Conservation (phyloP, 2,797 vertebrate species). For the Pogoniulus pusillus region DNA sequence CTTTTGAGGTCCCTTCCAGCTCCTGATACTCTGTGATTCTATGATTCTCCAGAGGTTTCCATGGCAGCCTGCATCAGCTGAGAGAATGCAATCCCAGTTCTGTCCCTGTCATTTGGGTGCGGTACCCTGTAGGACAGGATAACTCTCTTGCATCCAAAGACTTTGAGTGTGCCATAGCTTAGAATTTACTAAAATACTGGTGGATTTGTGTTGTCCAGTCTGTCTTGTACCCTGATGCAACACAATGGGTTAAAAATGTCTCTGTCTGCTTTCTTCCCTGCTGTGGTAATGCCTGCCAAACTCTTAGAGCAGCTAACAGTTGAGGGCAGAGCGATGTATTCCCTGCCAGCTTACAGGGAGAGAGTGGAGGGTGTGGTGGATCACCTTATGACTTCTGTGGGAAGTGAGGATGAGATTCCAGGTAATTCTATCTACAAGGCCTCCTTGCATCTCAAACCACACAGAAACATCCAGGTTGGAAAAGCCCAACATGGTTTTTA, state of each 20-base stretch:
- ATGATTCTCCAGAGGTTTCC: background rate
- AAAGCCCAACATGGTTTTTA: too few species aligned
- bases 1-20: too few species aligned
- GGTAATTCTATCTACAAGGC: background rate
- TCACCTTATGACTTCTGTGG: background rate
- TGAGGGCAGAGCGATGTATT: background rate
- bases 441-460: background rate
- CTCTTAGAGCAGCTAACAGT: background rate
- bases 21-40: too few species aligned
- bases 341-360: background rate
- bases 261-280: background rate
- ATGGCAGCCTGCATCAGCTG: background rate
- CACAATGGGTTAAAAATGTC: background rate
- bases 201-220: background rate
- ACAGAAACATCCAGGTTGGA: too few species aligned
- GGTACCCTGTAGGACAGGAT: rapidly evolving
- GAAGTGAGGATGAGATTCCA: background rate
- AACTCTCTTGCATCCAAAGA: background rate
- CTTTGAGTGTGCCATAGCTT: background rate
- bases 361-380: background rate
- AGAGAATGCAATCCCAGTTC: background rate
- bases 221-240: background rate
- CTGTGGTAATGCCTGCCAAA: background rate
- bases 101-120: background rate
- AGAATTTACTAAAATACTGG: background rate